phyloP scores from a whole-genome alignment of 2,888 invertebrate species.

The Drosophila histrio region DNA sequence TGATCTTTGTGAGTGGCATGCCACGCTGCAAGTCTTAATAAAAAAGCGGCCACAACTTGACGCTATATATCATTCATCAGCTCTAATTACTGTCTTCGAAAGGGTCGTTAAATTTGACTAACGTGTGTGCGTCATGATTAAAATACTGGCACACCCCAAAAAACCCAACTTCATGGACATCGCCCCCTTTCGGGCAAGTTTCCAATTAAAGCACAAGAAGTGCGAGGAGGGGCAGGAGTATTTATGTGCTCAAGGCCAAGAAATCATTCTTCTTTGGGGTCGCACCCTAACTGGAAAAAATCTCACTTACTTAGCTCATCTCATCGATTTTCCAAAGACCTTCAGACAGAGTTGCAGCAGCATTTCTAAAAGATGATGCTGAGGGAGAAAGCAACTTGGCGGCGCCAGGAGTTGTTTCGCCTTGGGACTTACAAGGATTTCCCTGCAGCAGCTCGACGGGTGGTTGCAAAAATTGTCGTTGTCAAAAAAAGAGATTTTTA shows the following conservation, averaged over 20 bases:
- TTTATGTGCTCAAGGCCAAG: slow-evolving; percentile 70
- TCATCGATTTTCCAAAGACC: slow-evolving; percentile 62
- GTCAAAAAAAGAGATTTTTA: no score
- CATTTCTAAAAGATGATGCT: not conserved
- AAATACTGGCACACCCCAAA: slow-evolving; percentile 42
- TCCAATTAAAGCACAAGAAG: slow-evolving; percentile 46
- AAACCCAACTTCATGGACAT: slow-evolving; percentile 4
- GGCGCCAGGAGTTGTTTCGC: slow-evolving; percentile 41
- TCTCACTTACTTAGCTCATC: slow-evolving; percentile 10
- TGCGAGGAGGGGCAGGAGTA: slow-evolving; percentile 2
- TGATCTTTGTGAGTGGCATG: slow-evolving; percentile 22
- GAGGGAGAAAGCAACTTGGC: slow-evolving; percentile 26
- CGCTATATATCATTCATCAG: slow-evolving; percentile 67
- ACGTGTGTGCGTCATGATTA: slow-evolving; percentile 69
- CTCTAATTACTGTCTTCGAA: slow-evolving; percentile 42
- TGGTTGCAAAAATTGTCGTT: slow-evolving; percentile 58
- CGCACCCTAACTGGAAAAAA: slow-evolving; percentile 59
- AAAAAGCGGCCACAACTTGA: slow-evolving; percentile 7
- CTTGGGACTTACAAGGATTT: slow-evolving; percentile 18
- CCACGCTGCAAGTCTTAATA: slow-evolving; percentile 20
- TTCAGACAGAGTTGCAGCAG: slow-evolving; percentile 23
- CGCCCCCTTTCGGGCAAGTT: slow-evolving; percentile 29
- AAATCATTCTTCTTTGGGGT: slow-evolving; percentile 32
- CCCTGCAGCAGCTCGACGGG: slow-evolving; percentile 37
- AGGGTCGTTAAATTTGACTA: slow-evolving; percentile 54